Percentiles rank a stretch among this genome's conserved stretches.
These are phyloP conservation scores for Bos indicus DNA, from an alignment of 2,113 vertebrate genomes.

Conservation along the genomic window DNA sequence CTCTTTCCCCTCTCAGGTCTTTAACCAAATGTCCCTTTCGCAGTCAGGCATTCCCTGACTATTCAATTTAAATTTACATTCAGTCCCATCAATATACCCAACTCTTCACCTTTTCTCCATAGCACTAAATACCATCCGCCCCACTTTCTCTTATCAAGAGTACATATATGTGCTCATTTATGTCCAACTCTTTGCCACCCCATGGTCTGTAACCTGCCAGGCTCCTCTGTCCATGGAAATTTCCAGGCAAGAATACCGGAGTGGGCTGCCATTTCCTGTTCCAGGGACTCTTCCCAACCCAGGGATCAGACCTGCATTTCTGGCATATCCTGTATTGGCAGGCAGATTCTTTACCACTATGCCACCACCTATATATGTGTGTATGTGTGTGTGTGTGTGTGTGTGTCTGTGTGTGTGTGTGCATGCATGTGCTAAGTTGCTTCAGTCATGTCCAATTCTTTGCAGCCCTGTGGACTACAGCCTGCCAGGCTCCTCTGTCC, in stretches of 20 bases:
- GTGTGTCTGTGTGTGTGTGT: not conserved
- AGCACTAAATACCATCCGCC: not conserved
- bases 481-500: not conserved
- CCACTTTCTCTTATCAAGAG: not conserved
- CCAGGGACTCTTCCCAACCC: not conserved
- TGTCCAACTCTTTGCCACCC: not conserved
- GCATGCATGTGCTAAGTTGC: not conserved
- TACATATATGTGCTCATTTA: not conserved
- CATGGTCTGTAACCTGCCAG: not conserved
- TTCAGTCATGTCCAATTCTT: not conserved
- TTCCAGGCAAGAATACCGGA: not conserved
- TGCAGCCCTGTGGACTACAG: not conserved
- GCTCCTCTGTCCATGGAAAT: not conserved
- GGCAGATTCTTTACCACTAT: not conserved
- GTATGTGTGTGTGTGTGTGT: too few relatives aligned
- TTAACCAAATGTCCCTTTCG: not conserved
- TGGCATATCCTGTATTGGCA: not conserved
- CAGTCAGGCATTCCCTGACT: not conserved
- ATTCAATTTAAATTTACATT: not conserved
- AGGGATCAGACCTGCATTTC: not conserved
- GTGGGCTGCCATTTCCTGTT: not conserved
- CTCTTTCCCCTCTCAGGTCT: not conserved
- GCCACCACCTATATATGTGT: fast-evolving
- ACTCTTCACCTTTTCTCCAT: not conserved
- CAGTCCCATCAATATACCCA: not conserved